phyloP scores from a whole-genome alignment of 2,113 vertebrate species.

The Platichthys flesus region DNA sequence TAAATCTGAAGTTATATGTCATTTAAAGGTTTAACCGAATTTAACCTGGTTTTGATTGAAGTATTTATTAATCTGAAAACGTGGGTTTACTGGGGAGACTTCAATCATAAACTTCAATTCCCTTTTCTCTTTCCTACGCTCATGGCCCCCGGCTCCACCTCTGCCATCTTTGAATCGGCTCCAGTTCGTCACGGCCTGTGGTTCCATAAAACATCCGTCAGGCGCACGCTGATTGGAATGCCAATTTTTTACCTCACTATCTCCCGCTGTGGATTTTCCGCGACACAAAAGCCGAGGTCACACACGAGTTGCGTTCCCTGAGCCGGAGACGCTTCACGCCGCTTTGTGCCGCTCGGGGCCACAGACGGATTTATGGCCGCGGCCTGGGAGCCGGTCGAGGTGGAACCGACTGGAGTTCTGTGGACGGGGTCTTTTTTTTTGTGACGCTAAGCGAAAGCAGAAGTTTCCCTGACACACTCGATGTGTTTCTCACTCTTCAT shows the following conservation, averaged over 20 bases:
- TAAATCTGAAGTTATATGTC: no score
- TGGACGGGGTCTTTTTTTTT: no score
- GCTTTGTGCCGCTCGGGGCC: slow-evolving; percentile 5
- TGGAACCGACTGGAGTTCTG: slow-evolving; percentile 3
- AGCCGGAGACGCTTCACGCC: slow-evolving; percentile 17
- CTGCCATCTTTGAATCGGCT: slow-evolving; percentile 20
- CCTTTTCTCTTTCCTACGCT: background rate
- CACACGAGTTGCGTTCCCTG: slow-evolving; percentile 11
- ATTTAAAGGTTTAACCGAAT: no score
- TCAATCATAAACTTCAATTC: background rate
- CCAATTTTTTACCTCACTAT: slow-evolving; percentile 63
- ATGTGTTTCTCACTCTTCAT: no score
- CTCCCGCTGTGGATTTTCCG: slow-evolving; percentile 42
- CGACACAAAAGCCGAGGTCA: slow-evolving; percentile 30
- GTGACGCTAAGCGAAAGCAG: no score
- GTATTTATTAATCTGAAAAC: no score
- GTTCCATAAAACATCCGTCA: slow-evolving; percentile 47
- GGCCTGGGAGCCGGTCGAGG: slow-evolving; percentile 11
- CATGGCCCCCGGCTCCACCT: background rate
- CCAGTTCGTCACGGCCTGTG: background rate
- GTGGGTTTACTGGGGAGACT: no score
- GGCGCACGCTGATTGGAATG: slow-evolving; percentile 5
- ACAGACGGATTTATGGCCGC: slow-evolving; percentile 35
- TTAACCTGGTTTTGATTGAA: no score
- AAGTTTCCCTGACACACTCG: no score